These are phyloP conservation scores for Acanthurus leucopareius DNA, from an alignment of 2,797 vertebrate genomes.

Conservation along the genomic window DNA sequence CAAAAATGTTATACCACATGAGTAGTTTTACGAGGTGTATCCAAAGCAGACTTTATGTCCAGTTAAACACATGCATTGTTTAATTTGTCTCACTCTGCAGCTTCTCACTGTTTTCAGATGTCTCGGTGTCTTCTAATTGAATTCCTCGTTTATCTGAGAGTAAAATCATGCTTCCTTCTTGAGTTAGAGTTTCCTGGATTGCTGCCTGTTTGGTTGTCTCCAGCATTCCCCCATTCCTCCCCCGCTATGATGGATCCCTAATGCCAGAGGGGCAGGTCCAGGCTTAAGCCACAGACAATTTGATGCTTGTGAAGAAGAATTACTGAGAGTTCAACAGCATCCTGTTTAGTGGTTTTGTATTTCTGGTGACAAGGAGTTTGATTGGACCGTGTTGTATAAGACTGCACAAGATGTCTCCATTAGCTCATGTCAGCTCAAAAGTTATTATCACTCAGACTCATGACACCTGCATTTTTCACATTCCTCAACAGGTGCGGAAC, in stretches of 20 bases:
- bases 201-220: conserved; percentile 60
- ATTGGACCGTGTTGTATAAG: not conserved
- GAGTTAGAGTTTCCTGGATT: conserved; percentile 65
- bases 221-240: conserved; percentile 53
- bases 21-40: not conserved
- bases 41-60: conserved; percentile 19
- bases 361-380: not conserved
- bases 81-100: conserved; percentile 21
- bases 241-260: conserved; percentile 45
- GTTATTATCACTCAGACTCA: not conserved
- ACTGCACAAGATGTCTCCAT: too few species aligned
- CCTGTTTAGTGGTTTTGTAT: conserved; percentile 4
- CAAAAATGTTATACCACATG: not conserved
- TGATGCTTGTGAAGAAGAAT: conserved; percentile 12
- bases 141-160: conserved; percentile 74
- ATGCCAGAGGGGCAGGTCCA: conserved; percentile 45
- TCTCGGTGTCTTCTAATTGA: conserved; percentile 70
- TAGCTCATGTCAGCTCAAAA: not conserved
- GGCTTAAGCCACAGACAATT: conserved; percentile 39
- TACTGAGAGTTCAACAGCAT: not conserved
- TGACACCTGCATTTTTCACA: conserved; percentile 56
- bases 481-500: conserved; percentile 46
- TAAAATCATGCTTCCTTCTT: conserved; percentile 68
- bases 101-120: conserved; percentile 41
- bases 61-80: not conserved